These are phyloP conservation scores for Papilio dardanus DNA, from an alignment of 1,140 invertebrate genomes.

Conservation along the genomic window DNA sequence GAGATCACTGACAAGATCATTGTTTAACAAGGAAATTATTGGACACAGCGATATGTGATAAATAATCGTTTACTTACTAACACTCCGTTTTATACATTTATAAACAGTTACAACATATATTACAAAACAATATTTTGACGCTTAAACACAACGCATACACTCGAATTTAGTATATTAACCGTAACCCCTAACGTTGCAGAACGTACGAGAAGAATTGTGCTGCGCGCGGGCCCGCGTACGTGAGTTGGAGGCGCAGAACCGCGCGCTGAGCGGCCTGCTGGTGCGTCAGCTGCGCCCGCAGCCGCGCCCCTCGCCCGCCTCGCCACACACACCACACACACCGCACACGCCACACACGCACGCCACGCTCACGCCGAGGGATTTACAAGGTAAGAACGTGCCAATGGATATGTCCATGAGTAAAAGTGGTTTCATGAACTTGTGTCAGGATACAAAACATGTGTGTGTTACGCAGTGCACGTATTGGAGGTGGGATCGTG, in stretches of 20 bases:
- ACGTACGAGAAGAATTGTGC: conserved; percentile 86
- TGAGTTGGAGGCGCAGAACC: conserved; percentile 87
- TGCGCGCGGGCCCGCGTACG: conserved; percentile 85
- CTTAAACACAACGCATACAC: conserved; percentile 4
- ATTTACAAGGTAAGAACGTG: conserved; percentile 65
- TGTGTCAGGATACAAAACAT: neutral
- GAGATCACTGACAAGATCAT: neutral
- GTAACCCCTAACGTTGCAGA: conserved; percentile 70
- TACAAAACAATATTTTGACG: neutral
- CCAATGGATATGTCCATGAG: neutral
- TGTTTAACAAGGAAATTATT: neutral
- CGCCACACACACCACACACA: conserved; percentile 64
- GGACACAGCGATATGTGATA: neutral
- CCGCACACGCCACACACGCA: conserved; percentile 77
- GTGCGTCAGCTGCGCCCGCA: conserved; percentile 85
- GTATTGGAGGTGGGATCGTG: conserved; percentile 74
- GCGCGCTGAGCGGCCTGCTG: conserved; percentile 85
- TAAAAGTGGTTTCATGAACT: neutral
- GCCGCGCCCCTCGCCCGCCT: conserved; percentile 79
- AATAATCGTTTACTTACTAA: neutral
- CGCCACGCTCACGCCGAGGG: conserved; percentile 66
- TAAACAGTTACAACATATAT: neutral
- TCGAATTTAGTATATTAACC: neutral
- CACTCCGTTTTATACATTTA: neutral
- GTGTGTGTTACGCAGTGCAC: conserved; percentile 60